phyloP scores from a whole-genome alignment of 2,113 vertebrate species.

The Phalacrocorax carbo region DNA sequence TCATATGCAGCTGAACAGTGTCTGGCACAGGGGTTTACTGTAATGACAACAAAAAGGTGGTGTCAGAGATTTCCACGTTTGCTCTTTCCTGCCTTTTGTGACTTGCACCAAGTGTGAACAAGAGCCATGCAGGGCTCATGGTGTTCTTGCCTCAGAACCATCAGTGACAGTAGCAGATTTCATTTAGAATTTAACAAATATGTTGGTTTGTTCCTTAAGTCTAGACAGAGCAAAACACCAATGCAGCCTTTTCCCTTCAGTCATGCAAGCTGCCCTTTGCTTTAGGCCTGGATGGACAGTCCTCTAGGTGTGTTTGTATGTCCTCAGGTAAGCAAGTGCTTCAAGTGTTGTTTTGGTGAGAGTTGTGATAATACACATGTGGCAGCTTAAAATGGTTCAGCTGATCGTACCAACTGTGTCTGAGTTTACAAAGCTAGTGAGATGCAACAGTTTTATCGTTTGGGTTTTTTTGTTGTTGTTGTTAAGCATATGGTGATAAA shows the following conservation, averaged over 20 bases:
- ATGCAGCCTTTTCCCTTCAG: neutral
- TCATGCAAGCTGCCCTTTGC: rapidly evolving
- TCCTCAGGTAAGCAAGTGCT: neutral
- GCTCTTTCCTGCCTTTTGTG: neutral
- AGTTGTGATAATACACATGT: neutral
- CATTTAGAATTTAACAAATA: neutral
- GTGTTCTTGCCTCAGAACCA: neutral
- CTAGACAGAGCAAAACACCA: neutral
- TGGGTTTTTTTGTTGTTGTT: neutral
- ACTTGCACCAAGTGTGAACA: rapidly evolving
- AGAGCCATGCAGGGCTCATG: neutral
- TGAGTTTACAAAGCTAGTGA: neutral
- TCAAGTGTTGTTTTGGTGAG: neutral
- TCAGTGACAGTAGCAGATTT: neutral
- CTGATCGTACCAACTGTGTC: neutral
- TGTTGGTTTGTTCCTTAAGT: neutral
- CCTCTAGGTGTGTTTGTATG: rapidly evolving
- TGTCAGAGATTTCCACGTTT: rapidly evolving
- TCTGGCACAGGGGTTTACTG: neutral
- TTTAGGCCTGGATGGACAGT: neutral
- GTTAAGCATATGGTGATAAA: neutral
- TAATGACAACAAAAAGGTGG: neutral
- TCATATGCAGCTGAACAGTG: rapidly evolving
- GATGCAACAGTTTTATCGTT: neutral
- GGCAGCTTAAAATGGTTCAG: neutral